Evolutionary conservation across 2,888 invertebrate genomes (phyloP).

Genomic region (Microctonus hyperodae): DNA sequence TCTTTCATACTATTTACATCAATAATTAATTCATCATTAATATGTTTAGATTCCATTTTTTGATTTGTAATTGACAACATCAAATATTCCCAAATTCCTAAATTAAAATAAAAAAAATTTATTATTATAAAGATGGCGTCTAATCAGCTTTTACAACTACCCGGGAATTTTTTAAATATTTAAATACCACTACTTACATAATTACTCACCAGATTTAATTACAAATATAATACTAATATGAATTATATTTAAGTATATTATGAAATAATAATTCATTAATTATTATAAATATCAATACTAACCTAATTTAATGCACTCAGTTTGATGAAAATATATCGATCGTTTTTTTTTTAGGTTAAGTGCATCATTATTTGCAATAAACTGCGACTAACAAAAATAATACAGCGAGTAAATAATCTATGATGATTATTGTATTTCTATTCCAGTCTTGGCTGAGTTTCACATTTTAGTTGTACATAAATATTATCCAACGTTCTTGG

Average conservation of each 20-base stretch:
- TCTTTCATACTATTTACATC: background rate
- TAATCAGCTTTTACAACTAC: too few species aligned
- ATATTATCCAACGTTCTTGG: background rate
- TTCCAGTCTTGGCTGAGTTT: background rate
- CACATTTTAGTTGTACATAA: background rate
- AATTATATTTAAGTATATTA: background rate
- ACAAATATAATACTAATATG: background rate
- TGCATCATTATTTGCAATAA: background rate
- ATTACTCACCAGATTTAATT: too few species aligned
- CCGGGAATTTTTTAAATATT: background rate
- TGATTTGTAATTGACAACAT: background rate
- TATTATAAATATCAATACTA: background rate
- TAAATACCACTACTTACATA: background rate
- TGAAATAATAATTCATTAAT: background rate
- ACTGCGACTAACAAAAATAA: background rate
- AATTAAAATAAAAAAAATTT: background rate
- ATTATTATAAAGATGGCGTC: background rate
- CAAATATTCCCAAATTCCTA: background rate
- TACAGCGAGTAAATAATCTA: background rate
- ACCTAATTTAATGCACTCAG: background rate
- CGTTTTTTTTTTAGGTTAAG: background rate
- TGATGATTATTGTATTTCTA: slow-evolving; percentile 4
- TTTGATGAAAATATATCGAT: background rate
- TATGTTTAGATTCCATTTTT: background rate
- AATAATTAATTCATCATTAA: background rate